Conservation (phyloP, 2,888 invertebrate genomes). For the Xanthorhoe designata region DNA sequence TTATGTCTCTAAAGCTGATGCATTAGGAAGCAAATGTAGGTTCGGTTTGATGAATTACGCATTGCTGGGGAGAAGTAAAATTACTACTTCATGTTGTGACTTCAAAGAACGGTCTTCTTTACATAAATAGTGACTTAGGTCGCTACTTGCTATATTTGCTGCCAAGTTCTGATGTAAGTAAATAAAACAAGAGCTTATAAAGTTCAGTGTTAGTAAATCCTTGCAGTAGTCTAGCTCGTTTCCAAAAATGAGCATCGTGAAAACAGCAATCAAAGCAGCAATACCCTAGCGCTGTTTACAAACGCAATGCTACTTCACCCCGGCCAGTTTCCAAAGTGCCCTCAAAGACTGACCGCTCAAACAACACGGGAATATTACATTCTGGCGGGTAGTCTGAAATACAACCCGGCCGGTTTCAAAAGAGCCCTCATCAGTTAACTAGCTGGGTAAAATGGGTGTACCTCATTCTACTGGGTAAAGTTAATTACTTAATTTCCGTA, state of each 20-base stretch:
- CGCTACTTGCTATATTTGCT: no score
- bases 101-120: no score
- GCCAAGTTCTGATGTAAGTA: no score
- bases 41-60: no score
- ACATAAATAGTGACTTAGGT: no score
- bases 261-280: conserved; percentile 30
- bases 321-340: conserved; percentile 51
- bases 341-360: conserved; percentile 38
- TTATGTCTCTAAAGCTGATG: no score
- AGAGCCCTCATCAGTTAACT: conserved; percentile 44
- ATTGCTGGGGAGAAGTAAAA: no score
- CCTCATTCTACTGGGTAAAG: conserved; percentile 60
- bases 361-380: conserved; percentile 39
- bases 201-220: no score
- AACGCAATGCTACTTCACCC: conserved; percentile 62
- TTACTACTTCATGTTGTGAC: no score
- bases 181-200: no score
- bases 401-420: conserved; percentile 50
- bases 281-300: conserved; percentile 57
- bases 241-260: conserved; percentile 22
- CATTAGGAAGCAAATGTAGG: no score
- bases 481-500: conserved; percentile 80
- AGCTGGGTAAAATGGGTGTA: conserved; percentile 42
- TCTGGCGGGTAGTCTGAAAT: conserved; percentile 31
- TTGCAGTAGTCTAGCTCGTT: neutral